Evolutionary conservation across 2,888 invertebrate genomes (phyloP), one percentile per base, ranked within the genome.

Genomic region (Toxonevra muliebris): DNA sequence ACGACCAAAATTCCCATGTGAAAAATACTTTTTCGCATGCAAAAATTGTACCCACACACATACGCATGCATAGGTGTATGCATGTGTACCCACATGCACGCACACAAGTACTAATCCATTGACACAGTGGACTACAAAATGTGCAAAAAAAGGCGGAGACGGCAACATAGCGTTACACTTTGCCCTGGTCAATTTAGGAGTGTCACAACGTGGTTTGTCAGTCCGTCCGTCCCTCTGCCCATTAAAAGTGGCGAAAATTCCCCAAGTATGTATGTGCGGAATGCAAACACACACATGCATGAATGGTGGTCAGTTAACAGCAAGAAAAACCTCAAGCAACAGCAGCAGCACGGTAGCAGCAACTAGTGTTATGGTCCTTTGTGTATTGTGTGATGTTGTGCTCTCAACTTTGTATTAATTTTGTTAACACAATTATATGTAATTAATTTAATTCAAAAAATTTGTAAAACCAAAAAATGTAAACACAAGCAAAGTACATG

Each of bases 381-480:
- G 69, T 52, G 54, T 40, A 62, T 59, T 60, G 54, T 40, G 54
- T 12, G 52, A 12, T 20, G 45, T 15, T 13, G 30, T 30, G 30
- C 3, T 52, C 41, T 20, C 2, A 30, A 52, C 15, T 15, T 48
- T 61, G n/a, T 8, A 15, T 50, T 50, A n/a, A n/a, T 59, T 66
- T 66, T 65, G 65, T 61, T 43, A 54, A 59, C 66, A 61, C 61
- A 60, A 63, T 59, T 69, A 45, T 50, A 40, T 67, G 65, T 66
- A 65, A 70, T 67, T 65, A 65, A 67, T 42, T 61, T 62, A 64
- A 70, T 66, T 67, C 59, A 67, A 48, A 65, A 65, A 61, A 61
- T 40, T 61, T 61, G 30, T 40, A 59, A 62, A 53, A 58, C 30
- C 30, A 30, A 30, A 30, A 30, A 30, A 4, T 30, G 30, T 30